Conservation (phyloP, 2,888 invertebrate species). For the Andrena haemorrhoa region DNA sequence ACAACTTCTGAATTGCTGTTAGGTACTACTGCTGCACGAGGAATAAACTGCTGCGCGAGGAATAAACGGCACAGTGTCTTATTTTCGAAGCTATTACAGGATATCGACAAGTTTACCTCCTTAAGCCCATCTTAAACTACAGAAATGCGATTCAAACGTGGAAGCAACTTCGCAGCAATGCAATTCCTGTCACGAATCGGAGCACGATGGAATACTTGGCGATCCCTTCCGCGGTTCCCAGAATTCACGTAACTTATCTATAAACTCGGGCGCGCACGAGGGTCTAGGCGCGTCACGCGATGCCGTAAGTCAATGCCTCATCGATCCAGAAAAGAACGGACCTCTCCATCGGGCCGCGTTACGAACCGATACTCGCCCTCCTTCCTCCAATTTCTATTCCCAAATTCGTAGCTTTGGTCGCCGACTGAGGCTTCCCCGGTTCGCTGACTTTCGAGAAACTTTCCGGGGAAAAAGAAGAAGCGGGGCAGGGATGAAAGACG, state of each 20-base stretch:
- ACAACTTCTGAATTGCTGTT: too few species aligned
- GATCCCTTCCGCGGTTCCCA: slow-evolving; percentile 15
- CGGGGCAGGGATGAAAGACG: slow-evolving; percentile 61
- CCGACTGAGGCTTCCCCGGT: slow-evolving; percentile 9
- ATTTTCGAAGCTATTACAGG: too few species aligned
- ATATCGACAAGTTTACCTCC: too few species aligned
- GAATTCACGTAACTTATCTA: slow-evolving; percentile 53
- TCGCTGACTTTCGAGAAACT: slow-evolving; percentile 60
- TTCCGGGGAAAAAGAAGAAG: slow-evolving; percentile 11
- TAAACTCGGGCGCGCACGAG: slow-evolving; percentile 43
- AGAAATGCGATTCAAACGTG: too few species aligned
- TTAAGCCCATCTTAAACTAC: too few species aligned
- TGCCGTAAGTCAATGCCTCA: slow-evolving; percentile 57
- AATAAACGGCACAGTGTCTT: too few species aligned
- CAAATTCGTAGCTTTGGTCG: not conserved
- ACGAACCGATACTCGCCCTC: slow-evolving; percentile 35
- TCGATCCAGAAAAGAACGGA: slow-evolving; percentile 55
- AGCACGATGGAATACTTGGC: not conserved
- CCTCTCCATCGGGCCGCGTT: slow-evolving; percentile 53
- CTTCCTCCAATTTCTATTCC: not conserved
- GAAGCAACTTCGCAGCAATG: not conserved
- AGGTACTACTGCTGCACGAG: too few species aligned
- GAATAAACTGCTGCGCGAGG: too few species aligned
- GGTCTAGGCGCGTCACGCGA: slow-evolving; percentile 57
- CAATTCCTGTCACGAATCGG: slow-evolving; percentile 1